A percentile compares a stretch with the other conserved stretches of the same genome.
phyloP scores from a whole-genome alignment of 2,888 invertebrate species.

The Pseudanteris insignis region DNA sequence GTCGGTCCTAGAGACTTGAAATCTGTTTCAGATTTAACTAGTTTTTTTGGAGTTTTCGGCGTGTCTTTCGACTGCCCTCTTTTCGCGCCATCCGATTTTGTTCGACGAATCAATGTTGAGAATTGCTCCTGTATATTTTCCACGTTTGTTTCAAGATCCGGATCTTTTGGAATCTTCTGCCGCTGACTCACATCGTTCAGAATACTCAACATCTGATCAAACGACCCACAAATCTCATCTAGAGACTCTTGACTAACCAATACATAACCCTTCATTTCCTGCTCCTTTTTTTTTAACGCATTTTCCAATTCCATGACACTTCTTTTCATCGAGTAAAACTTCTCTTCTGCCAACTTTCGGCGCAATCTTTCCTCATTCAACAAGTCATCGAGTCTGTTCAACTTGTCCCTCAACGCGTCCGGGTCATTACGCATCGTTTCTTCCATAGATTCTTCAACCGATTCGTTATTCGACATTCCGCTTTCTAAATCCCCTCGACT shows the following conservation, averaged over 20 bases:
- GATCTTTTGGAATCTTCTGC: neutral
- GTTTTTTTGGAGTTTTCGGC: conserved; percentile 43
- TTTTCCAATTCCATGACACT: conserved; percentile 53
- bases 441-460: conserved; percentile 24
- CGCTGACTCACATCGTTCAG: conserved; percentile 49
- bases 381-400: conserved; percentile 45
- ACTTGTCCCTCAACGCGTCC: conserved; percentile 51
- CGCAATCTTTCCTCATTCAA: conserved; percentile 55
- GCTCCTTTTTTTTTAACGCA: conserved; percentile 52
- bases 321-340: conserved; percentile 49
- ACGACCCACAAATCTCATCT: conserved; percentile 57
- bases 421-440: conserved; percentile 48
- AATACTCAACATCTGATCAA: conserved; percentile 55
- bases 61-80: neutral
- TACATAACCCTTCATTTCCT: conserved; percentile 54
- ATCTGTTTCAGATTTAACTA: conserved; percentile 56
- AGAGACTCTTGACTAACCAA: conserved; percentile 57
- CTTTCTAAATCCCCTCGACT: conserved; percentile 4
- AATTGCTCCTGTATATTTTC: conserved; percentile 52
- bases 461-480: conserved; percentile 5
- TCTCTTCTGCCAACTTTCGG: conserved; percentile 55
- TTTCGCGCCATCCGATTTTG: conserved; percentile 51
- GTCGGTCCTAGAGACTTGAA: conserved; percentile 29
- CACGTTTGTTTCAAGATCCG: neutral
- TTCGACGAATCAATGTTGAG: conserved; percentile 56